A percentile compares a stretch with the other conserved stretches of the same genome.
phyloP scores from a whole-genome alignment of 2,113 vertebrate species.

The Heterocephalus glaber region DNA sequence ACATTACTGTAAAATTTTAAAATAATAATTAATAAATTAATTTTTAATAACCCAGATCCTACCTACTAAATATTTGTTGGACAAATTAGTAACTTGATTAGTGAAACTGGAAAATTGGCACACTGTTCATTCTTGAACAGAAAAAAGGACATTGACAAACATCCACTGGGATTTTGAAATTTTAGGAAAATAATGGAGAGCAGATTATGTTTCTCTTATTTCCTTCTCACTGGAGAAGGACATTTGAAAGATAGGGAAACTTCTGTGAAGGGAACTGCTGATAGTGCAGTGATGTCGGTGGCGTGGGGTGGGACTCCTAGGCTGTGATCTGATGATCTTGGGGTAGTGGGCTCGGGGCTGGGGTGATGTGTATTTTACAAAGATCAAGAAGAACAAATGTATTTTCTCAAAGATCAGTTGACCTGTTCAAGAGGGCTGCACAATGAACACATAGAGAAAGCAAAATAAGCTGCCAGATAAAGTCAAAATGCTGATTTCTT shows the following conservation, averaged over 20 bases:
- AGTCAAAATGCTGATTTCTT: neutral
- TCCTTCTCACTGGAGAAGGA: neutral
- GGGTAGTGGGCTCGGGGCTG: neutral
- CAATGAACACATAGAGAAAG: neutral
- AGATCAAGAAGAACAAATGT: neutral
- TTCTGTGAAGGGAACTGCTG: neutral
- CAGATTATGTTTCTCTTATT: neutral
- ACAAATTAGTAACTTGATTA: slow-evolving; percentile 22
- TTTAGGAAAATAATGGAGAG: neutral
- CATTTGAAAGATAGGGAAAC: neutral
- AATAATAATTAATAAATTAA: neutral
- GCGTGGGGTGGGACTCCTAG: slow-evolving; percentile 20
- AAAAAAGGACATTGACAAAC: neutral
- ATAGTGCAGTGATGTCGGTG: neutral
- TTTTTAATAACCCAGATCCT: neutral
- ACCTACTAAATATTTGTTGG: neutral
- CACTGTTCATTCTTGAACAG: neutral
- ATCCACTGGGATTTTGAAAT: neutral
- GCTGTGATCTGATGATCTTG: slow-evolving; percentile 53
- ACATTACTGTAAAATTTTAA: neutral
- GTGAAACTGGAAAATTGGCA: neutral
- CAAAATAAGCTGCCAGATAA: neutral
- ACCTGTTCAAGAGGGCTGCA: neutral
- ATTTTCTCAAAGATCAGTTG: slow-evolving; percentile 25
- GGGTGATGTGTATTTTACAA: neutral